Evolutionary conservation across 2,888 invertebrate genomes (phyloP).

Genomic region (Serrognathus titanus): DNA sequence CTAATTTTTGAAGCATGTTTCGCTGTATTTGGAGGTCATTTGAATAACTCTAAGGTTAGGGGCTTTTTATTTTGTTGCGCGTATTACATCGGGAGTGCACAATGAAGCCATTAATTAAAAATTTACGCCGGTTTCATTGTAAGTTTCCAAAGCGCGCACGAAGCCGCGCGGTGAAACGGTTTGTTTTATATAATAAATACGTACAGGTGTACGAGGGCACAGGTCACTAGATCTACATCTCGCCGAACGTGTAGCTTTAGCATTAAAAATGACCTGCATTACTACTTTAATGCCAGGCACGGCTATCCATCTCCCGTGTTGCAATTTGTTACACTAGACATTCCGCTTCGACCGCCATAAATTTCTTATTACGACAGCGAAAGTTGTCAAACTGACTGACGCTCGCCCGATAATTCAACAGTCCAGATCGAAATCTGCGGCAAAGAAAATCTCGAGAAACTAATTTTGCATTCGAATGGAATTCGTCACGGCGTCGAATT

Average conservation of each 20-base stretch:
- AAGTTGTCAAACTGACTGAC: neutral
- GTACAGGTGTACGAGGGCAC: constrained; percentile 23
- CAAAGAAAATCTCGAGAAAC: too few relatives aligned
- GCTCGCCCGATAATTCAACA: too few relatives aligned
- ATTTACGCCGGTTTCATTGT: neutral
- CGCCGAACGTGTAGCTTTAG: constrained; percentile 12
- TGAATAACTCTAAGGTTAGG: neutral
- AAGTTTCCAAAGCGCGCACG: neutral
- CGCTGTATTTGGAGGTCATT: neutral
- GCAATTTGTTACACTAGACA: constrained; percentile 5
- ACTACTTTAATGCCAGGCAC: constrained; percentile 14
- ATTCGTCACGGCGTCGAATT: too few relatives aligned
- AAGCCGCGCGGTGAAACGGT: constrained; percentile 13
- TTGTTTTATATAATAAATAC: constrained; percentile 20
- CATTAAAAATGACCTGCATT: constrained; percentile 16
- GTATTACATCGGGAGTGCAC: neutral
- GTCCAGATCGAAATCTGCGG: too few relatives aligned
- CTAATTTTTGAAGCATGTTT: constrained; percentile 1
- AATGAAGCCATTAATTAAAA: too few relatives aligned
- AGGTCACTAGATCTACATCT: constrained; percentile 26
- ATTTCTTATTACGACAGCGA: constrained; percentile 1
- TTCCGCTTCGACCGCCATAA: neutral
- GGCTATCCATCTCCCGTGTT: constrained; percentile 12
- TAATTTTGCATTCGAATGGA: too few relatives aligned
- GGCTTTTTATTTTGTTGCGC: neutral